These are phyloP conservation scores for Phengaris arion DNA, from an alignment of 2,888 invertebrate species.

Conservation along the genomic window DNA sequence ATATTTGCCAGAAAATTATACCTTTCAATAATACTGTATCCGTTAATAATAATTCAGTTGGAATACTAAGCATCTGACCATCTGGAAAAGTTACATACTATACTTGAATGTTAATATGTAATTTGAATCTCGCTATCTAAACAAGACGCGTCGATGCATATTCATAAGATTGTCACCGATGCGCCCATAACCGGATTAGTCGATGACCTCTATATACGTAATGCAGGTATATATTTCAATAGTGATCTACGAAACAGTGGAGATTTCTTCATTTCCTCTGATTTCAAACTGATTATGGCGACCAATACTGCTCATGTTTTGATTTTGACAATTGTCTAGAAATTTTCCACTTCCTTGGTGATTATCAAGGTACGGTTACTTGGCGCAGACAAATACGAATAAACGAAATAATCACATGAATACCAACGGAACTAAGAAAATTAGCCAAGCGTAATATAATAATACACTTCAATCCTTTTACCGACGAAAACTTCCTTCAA, in stretches of 20 bases:
- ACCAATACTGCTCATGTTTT: too few species aligned
- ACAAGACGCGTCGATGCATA: constrained; percentile 21
- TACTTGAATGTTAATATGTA: not conserved
- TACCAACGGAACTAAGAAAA: not conserved
- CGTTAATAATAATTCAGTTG: not conserved
- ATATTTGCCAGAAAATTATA: not conserved
- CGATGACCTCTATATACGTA: constrained; percentile 11
- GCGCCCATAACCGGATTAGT: constrained; percentile 21
- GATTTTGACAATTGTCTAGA: too few species aligned
- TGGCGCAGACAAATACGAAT: not conserved
- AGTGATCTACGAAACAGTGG: not conserved
- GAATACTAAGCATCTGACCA: not conserved
- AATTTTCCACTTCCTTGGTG: too few species aligned
- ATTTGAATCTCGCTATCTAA: constrained; percentile 7
- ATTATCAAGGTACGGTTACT: too few species aligned
- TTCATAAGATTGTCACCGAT: constrained; percentile 22
- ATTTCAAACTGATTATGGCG: not conserved
- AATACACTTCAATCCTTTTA: constrained; percentile 36
- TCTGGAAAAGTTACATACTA: constrained; percentile 5
- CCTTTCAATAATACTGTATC: not conserved
- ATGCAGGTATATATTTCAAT: not conserved
- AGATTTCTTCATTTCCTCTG: not conserved
- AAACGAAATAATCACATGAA: not conserved
- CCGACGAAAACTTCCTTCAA: constrained; percentile 34
- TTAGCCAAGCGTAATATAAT: constrained; percentile 4